Evolutionary conservation across 1,140 invertebrate species (phyloP), one percentile per base, ranked within the genome.

Genomic region (Pachypsylla venusta): DNA sequence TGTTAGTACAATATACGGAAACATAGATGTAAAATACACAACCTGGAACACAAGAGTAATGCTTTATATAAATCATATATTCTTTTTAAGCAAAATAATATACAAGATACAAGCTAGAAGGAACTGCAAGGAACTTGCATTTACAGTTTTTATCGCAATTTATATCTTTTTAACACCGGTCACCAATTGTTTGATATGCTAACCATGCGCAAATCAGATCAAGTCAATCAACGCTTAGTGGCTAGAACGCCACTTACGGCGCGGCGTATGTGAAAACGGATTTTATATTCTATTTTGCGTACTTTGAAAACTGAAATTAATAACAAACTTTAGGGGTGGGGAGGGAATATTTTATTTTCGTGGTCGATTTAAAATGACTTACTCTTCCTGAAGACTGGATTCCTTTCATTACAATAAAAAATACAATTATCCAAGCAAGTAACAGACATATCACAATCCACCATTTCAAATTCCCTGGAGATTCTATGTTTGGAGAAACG

Each of bases 321-420:
- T n/a, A n/a, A n/a, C n/a, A n/a, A n/a, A n/a, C n/a, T n/a, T n/a
- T 22, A 13, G 20, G 48, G 48, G 13, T 13, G 14, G 48, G 13
- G 13, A 12, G 13, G 14, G 13, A 53, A 22, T 14, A 16, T 53
- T 16, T 5, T 7, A 7, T 53, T 5, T 14, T 16, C 16, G 20
- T 54, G n/a, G n/a, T n/a, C n/a, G n/a, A n/a, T n/a, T n/a, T n/a
- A 61, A 14, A 16, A 56, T 54, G 22, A 61, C 67, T 69, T 71
- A 93, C 93, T 79, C 96, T 98, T 69, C 94, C 94, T 61, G 92
- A 95, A 64, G 89, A 93, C 73, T 97, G 93, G 63, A 98, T 96
- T 48, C 95, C 95, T 73, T 94, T 93, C 89, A 94, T 95, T 2
- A 98, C 90, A 68, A 95, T 96, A 68, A 93, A 87, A 75, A 95